phyloP scores from a whole-genome alignment of 2,113 vertebrate species.

The Melanocharis versteri region DNA sequence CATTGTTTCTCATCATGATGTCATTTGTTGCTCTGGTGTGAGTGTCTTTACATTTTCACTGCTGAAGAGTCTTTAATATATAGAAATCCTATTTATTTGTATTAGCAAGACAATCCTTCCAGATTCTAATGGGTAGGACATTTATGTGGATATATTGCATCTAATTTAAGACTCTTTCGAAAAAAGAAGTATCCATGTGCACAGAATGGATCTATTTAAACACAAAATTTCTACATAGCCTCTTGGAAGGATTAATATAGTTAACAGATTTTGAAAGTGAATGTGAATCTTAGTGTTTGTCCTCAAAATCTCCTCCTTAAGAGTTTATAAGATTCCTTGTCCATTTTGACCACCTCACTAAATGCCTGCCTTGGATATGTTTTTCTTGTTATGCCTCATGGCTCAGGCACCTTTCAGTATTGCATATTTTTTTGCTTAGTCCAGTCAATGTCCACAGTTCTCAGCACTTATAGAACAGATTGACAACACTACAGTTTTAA shows the following conservation, averaged over 20 bases:
- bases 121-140: neutral
- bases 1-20: neutral
- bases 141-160: neutral
- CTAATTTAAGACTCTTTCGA: neutral
- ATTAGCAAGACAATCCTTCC: neutral
- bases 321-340: neutral
- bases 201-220: neutral
- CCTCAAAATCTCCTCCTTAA: neutral
- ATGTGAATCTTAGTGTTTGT: neutral
- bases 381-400: neutral
- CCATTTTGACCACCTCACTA: neutral
- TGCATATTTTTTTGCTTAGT: neutral
- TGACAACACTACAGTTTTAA: neutral
- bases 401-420: neutral
- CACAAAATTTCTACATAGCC: neutral
- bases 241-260: neutral
- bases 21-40: neutral
- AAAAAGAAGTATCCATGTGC: neutral
- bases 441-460: neutral
- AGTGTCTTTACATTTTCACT: neutral
- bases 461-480: neutral
- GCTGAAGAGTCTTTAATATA: neutral
- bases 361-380: neutral
- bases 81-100: neutral
- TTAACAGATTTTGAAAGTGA: neutral